Conservation (phyloP, 30 jellyfish, hydroid and myxozoan species). For the Rhopilema esculentum region DNA sequence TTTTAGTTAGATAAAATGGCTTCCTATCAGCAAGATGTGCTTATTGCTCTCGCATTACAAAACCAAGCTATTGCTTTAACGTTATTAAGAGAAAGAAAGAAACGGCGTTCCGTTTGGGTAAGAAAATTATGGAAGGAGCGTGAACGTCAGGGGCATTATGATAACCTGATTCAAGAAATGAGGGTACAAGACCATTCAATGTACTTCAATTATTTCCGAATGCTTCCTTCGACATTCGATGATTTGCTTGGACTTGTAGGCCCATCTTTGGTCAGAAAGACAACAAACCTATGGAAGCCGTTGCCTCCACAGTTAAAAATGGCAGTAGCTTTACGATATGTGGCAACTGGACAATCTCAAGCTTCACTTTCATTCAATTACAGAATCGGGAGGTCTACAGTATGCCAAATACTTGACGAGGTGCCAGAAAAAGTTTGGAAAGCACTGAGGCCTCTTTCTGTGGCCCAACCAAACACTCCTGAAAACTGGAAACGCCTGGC, state of each 20-base stretch:
- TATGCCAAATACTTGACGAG: slow-evolving; percentile 31
- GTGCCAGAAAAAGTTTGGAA: slow-evolving; percentile 51
- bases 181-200: slow-evolving; percentile 25
- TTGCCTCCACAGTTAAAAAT: slow-evolving; percentile 26
- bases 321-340: slow-evolving; percentile 36
- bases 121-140: slow-evolving; percentile 47
- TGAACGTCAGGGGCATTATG: slow-evolving; percentile 29
- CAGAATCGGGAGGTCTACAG: slow-evolving; percentile 44
- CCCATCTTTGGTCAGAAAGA: slow-evolving; percentile 2
- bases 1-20: not conserved
- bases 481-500: slow-evolving; percentile 36
- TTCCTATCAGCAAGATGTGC: slow-evolving; percentile 5
- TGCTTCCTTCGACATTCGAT: slow-evolving; percentile 53
- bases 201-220: slow-evolving; percentile 26
- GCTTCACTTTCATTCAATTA: slow-evolving; percentile 47
- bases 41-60: slow-evolving; percentile 44
- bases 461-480: slow-evolving; percentile 1
- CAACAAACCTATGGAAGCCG: slow-evolving; percentile 16
- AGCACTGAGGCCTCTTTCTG: slow-evolving; percentile 34
- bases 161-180: slow-evolving; percentile 30
- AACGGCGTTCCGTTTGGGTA: slow-evolving; percentile 27
- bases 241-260: slow-evolving; percentile 37
- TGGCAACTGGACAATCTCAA: slow-evolving; percentile 57
- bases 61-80: slow-evolving; percentile 28
- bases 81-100: not conserved